Base-by-base conservation (phyloP, 2,797 vertebrate genomes). In the Catostomus latipinnis region DNA sequence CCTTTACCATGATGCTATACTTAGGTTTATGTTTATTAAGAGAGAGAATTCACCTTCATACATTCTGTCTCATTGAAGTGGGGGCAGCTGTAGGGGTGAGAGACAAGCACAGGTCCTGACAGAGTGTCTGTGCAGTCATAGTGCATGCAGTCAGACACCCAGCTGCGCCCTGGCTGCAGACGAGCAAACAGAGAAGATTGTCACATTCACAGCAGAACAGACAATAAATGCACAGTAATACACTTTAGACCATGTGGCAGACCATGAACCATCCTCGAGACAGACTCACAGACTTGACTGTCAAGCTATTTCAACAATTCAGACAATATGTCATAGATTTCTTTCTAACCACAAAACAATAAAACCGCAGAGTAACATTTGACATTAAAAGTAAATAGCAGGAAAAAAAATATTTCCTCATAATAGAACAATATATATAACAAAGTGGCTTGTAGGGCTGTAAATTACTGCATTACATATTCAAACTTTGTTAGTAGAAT, bases 21-120 rank as follows among this genome's bases (percentile, higher is more conserved):
- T 66, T 49, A 13, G 49, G n/a, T 53, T 70, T 45, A 62, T 18
- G 6, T 13, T 61, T 13, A 18, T 46, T 1, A 78, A 71, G 13
- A 22, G 13, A 50, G 18, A 8, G 18, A 67, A 88, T 95, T 92
- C 83, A 99, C 98, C 97, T 99, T 98, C 86, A 93, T 91, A 80
- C 98, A 99, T 84, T 98, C 96, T 0, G 96, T 96, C 88, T 98
- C 97, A 1, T 99, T 99, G 87, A 98, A 97, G 0, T 96, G 97
- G 0, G 97, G 98, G 87, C 98, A 99, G 92, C 95, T 96, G 91
- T 95, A 93, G 82, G 95, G 91, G 45, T 96, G 96, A 54, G 94
- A 94, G 86, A 98, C 89, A 49, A 98, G 92, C n/a, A 97, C 94
- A 0, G 96, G 91, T 6, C 96, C 98, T n/a, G 94, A 86, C 58